These are phyloP conservation scores for Dicranocentrus wangi DNA, from an alignment of 2,888 invertebrate genomes.

Conservation along the genomic window DNA sequence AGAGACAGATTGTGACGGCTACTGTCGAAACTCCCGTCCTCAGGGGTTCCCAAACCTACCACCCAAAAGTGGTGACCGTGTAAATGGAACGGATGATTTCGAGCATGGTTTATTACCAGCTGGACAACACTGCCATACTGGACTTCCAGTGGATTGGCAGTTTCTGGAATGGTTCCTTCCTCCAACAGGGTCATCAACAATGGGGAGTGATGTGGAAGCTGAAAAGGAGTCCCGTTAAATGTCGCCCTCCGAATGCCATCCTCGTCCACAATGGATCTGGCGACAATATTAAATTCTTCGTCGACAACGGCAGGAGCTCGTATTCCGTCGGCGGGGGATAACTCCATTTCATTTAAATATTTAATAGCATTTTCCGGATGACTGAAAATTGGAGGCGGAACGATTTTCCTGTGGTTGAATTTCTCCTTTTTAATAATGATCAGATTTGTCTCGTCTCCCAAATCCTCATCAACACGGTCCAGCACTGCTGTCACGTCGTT, in stretches of 20 bases:
- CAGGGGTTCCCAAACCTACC: constrained; percentile 54
- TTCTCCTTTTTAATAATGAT: too few species aligned
- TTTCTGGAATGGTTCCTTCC: constrained; percentile 42
- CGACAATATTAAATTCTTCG: constrained; percentile 46
- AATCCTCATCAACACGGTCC: constrained; percentile 19
- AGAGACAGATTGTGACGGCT: constrained; percentile 17
- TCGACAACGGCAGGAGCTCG: constrained; percentile 61
- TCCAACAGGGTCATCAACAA: constrained; percentile 54
- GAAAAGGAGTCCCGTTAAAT: constrained; percentile 59
- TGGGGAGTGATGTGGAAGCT: constrained; percentile 42
- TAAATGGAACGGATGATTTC: constrained; percentile 69
- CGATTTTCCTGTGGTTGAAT: too few species aligned
- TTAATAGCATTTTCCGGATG: too few species aligned
- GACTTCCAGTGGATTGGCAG: constrained; percentile 26
- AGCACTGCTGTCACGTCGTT: constrained; percentile 61
- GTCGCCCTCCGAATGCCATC: constrained; percentile 41
- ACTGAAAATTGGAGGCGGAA: too few species aligned
- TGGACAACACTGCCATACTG: constrained; percentile 59
- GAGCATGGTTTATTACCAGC: constrained; percentile 62
- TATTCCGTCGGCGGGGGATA: constrained; percentile 51
- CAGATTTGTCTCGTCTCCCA: too few species aligned
- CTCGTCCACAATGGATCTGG: constrained; percentile 39
- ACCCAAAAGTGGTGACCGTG: constrained; percentile 67
- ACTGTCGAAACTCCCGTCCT: constrained; percentile 51
- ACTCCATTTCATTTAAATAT: constrained; percentile 43